These are phyloP conservation scores for Labroides dimidiatus DNA, from an alignment of 2,797 vertebrate species.

Conservation along the genomic window DNA sequence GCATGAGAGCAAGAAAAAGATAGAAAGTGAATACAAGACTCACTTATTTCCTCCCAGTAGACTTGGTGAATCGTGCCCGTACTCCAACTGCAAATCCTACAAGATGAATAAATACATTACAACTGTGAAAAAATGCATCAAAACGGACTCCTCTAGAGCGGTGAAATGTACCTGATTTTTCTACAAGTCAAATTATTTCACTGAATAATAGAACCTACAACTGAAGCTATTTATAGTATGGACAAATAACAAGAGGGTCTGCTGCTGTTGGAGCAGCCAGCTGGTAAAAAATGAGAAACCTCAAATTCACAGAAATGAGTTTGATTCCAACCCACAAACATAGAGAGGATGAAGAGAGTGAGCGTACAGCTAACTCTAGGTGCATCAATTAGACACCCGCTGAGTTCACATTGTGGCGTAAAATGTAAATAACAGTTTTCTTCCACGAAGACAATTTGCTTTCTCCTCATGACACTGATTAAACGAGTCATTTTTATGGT, in stretches of 20 bases:
- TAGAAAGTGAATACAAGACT: constrained; percentile 70
- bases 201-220: background rate
- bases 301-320: background rate
- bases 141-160: constrained; percentile 5
- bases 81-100: constrained; percentile 94
- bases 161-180: constrained; percentile 4
- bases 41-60: constrained; percentile 96
- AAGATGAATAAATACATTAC: constrained; percentile 50
- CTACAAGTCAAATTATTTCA: constrained; percentile 12
- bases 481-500: no score
- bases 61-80: constrained; percentile 89
- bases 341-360: constrained; percentile 8
- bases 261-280: constrained; percentile 24
- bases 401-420: constrained; percentile 57
- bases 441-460: no score
- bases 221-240: background rate
- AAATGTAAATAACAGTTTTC: background rate
- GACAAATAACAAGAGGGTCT: constrained; percentile 5
- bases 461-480: no score
- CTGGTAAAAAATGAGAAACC: background rate
- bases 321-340: constrained; percentile 8
- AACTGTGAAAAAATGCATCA: constrained; percentile 1
- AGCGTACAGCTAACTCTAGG: background rate
- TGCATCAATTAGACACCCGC: constrained; percentile 19
- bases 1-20: background rate